A percentile compares a stretch with the other conserved stretches of the same genome.
Evolutionary conservation across 2,797 vertebrate species (phyloP).

Genomic region (Bradypus variegatus): DNA sequence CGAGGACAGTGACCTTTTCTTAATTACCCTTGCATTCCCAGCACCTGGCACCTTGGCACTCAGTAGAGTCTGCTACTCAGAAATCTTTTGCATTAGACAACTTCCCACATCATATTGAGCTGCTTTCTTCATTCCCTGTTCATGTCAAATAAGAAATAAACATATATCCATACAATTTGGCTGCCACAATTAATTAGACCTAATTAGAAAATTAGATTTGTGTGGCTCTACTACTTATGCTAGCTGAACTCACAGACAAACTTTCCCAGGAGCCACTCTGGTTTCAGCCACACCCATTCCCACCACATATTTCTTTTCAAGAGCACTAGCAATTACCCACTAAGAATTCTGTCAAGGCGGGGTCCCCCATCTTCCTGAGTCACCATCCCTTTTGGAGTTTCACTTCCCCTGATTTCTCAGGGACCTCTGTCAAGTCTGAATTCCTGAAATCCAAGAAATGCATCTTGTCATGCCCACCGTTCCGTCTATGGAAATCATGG

Average conservation of each 20-base stretch:
- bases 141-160: slow-evolving; percentile 12
- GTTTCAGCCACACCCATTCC: background rate
- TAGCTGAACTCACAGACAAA: background rate
- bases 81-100: slow-evolving; percentile 21
- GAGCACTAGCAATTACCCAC: background rate
- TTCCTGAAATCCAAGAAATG: background rate
- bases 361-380: background rate
- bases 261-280: background rate
- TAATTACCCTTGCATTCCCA: slow-evolving; percentile 40
- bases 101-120: background rate
- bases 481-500: background rate
- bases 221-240: background rate
- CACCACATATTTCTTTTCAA: background rate
- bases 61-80: background rate
- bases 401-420: background rate
- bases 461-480: background rate
- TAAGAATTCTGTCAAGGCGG: background rate
- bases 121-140: slow-evolving; percentile 30
- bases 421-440: background rate
- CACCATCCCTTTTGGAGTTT: background rate
- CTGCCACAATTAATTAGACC: slow-evolving; percentile 9
- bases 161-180: background rate
- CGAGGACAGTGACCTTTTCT: slow-evolving; percentile 41
- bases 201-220: slow-evolving; percentile 8
- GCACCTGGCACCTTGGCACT: slow-evolving; percentile 31